Conservation (phyloP, 2,113 vertebrate species). For the Calyptommatus sinebrachiatus region DNA sequence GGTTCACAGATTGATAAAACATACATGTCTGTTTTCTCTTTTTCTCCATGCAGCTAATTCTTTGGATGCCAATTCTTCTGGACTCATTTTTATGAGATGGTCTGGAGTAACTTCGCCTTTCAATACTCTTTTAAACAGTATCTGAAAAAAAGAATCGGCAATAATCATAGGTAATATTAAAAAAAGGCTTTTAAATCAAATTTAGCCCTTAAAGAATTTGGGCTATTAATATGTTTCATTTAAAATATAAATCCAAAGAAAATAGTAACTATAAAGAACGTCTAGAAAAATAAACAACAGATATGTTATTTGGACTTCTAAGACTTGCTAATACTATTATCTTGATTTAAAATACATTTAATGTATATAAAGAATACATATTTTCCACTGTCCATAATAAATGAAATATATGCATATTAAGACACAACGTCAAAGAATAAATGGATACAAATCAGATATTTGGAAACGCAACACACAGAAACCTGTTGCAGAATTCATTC, state of each 20-base stretch:
- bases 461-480: no score
- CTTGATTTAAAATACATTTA: background rate
- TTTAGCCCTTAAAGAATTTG: background rate
- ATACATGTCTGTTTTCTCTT: constrained; percentile 96
- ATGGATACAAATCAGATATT: no score
- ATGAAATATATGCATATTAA: no score
- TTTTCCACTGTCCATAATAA: background rate
- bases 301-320: background rate
- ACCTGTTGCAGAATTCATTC: no score
- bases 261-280: background rate
- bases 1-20: constrained; percentile 41
- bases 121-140: constrained; percentile 92
- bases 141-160: constrained; percentile 68
- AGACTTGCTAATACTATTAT: background rate
- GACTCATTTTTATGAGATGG: constrained; percentile 95
- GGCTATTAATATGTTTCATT: background rate
- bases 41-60: constrained; percentile 96
- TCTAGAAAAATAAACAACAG: background rate
- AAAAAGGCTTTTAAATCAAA: background rate
- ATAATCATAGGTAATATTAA: constrained; percentile 13
- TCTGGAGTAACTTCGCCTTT: constrained; percentile 93
- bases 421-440: no score
- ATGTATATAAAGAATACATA: background rate
- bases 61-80: constrained; percentile 95
- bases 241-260: background rate